These are phyloP conservation scores for Ochropleura plecta DNA, from an alignment of 2,888 invertebrate species.

Conservation along the genomic window DNA sequence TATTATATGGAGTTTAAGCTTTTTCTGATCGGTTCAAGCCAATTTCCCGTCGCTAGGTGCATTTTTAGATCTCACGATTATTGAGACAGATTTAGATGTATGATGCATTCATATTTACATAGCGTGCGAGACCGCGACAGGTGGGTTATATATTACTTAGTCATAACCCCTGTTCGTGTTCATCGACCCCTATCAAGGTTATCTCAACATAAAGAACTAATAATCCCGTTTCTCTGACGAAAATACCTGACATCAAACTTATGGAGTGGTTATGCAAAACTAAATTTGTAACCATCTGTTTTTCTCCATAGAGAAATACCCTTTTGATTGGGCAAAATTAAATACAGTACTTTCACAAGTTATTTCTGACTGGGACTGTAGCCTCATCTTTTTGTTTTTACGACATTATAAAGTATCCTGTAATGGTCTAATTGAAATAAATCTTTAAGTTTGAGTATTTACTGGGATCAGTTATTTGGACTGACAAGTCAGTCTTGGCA, in stretches of 20 bases:
- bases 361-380: too few species aligned
- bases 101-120: constrained; percentile 3
- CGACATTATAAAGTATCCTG: too few species aligned
- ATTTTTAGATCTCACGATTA: background rate
- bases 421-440: too few species aligned
- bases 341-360: too few species aligned
- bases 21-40: background rate
- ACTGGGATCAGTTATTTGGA: background rate
- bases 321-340: too few species aligned
- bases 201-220: background rate
- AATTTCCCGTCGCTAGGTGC: background rate
- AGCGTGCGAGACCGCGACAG: background rate
- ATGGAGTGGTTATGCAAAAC: background rate
- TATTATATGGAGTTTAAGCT: too few species aligned
- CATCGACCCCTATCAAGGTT: background rate
- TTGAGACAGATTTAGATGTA: background rate
- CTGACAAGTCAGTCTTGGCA: background rate
- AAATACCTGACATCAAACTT: constrained; percentile 9
- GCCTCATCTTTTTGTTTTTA: too few species aligned
- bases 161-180: constrained; percentile 8
- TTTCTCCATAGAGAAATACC: too few species aligned
- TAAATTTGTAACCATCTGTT: background rate
- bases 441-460: too few species aligned
- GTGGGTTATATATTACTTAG: constrained; percentile 1
- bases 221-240: background rate